These are phyloP conservation scores for Rotaria sp. DNA, from an alignment of 2,888 invertebrate genomes.

Conservation along the genomic window DNA sequence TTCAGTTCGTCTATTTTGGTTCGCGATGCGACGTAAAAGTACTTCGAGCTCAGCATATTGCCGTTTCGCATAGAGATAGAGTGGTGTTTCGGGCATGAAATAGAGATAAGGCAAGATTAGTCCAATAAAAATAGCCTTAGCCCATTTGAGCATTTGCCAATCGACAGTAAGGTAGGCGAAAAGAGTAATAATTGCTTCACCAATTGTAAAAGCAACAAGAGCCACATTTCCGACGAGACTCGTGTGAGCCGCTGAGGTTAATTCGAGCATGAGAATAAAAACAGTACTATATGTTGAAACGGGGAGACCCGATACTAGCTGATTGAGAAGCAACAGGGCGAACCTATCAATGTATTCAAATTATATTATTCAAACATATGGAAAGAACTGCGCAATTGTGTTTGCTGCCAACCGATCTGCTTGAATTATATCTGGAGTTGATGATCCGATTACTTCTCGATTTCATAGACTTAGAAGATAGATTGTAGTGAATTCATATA, in stretches of 20 bases:
- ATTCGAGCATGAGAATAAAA: neutral
- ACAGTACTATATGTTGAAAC: neutral
- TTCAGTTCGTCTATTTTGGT: neutral
- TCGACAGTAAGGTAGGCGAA: neutral
- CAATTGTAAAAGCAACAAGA: neutral
- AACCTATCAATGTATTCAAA: neutral
- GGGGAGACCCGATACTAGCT: neutral
- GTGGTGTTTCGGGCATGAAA: conserved; percentile 2
- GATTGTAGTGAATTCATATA: too few relatives aligned
- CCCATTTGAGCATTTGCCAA: neutral
- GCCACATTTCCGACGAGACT: neutral
- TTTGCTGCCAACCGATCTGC: too few relatives aligned
- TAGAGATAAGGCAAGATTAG: neutral
- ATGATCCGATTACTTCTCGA: too few relatives aligned
- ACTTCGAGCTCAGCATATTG: neutral
- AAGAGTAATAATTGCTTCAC: neutral
- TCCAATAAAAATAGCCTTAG: neutral
- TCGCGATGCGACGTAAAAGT: neutral
- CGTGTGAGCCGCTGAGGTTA: neutral
- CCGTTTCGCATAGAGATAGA: neutral
- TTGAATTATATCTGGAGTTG: too few relatives aligned
- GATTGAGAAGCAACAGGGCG: neutral
- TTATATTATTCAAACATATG: neutral
- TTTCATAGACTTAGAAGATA: too few relatives aligned
- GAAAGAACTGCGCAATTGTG: too few relatives aligned